A percentile compares a stretch with the other conserved stretches of the same genome.
phyloP scores from a whole-genome alignment of 2,113 vertebrate species.

The Oreamnos americanus region DNA sequence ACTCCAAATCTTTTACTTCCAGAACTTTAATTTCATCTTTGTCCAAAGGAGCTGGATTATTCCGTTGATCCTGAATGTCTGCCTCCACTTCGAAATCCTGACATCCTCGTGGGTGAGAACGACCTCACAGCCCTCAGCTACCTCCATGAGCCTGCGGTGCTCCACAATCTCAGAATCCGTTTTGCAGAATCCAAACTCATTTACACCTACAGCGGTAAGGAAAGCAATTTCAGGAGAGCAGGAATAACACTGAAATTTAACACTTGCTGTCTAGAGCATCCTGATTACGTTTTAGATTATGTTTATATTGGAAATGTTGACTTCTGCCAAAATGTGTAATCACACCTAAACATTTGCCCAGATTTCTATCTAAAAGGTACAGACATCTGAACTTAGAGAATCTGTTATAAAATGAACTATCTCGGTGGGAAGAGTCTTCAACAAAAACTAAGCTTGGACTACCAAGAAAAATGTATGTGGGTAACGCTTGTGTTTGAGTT shows the following conservation, averaged over 20 bases:
- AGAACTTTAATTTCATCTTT: not conserved
- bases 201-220: slow-evolving; percentile 97
- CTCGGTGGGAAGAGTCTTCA: not conserved
- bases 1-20: not conserved
- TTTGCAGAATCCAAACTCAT: slow-evolving; percentile 97
- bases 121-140: slow-evolving; percentile 99
- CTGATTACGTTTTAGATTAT: not conserved
- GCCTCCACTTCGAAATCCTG: slow-evolving; percentile 94
- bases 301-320: not conserved
- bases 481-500: not conserved
- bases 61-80: slow-evolving; percentile 84
- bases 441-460: not conserved
- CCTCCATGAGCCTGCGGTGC: slow-evolving; percentile 94
- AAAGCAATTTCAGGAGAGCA: not conserved
- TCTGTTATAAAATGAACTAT: not conserved
- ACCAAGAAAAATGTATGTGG: not conserved
- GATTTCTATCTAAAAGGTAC: not conserved
- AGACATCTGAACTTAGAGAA: not conserved
- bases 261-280: not conserved
- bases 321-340: not conserved
- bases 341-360: not conserved
- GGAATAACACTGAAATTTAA: fast-evolving
- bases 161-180: slow-evolving; percentile 95
- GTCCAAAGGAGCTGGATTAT: slow-evolving; percentile 84
- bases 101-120: slow-evolving; percentile 98